Conservation (phyloP, 1,140 invertebrate genomes). For the Penaeus vannamei region DNA sequence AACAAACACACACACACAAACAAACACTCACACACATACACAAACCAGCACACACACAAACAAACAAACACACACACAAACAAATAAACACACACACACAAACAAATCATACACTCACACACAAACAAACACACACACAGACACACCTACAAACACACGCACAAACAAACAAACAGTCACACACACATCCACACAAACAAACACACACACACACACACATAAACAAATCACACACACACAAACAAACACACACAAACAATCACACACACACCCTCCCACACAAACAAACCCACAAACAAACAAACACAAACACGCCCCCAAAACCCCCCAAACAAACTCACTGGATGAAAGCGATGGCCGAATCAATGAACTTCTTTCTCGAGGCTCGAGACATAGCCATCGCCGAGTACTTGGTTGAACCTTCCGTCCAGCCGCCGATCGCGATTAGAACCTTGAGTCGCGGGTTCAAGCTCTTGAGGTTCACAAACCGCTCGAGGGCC, state of each 20-base stretch:
- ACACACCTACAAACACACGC: no score
- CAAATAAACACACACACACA: no score
- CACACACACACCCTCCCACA: no score
- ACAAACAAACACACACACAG: no score
- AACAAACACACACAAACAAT: no score
- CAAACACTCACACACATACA: no score
- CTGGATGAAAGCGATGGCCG: conserved; percentile 73
- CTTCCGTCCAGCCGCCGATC: conserved; percentile 74
- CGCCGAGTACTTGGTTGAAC: conserved; percentile 72
- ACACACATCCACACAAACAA: no score
- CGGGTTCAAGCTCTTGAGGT: conserved; percentile 78
- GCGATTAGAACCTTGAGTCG: conserved; percentile 73
- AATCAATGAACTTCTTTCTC: conserved; percentile 79
- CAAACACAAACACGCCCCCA: conserved; percentile 68
- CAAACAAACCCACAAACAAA: not conserved
- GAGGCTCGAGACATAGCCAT: conserved; percentile 77
- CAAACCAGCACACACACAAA: not conserved
- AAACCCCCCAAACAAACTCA: conserved; percentile 12
- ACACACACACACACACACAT: no score
- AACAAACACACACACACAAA: no score
- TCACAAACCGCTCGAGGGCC: conserved; percentile 74
- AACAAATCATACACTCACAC: no score
- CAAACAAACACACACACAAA: conserved; percentile 67
- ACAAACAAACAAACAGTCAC: no score
- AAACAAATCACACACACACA: no score